Conservation (phyloP, 1,140 invertebrate species). For the Bombus pyrosoma region DNA sequence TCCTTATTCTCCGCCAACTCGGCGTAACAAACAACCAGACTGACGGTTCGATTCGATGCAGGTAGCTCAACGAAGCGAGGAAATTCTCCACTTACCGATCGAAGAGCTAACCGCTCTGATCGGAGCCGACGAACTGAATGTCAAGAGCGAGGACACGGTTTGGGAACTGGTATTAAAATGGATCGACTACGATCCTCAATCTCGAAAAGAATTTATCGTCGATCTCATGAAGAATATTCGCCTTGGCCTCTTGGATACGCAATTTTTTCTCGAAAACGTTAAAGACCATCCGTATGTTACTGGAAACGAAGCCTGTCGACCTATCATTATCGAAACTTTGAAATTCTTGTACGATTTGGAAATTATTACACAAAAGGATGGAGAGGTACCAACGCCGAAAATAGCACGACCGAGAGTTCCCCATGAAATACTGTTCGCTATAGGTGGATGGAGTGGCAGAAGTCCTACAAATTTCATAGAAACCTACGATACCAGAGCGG, state of each 20-base stretch:
- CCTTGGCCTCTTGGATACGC: constrained; percentile 92
- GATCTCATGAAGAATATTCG: constrained; percentile 91
- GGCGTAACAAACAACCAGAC: too few relatives aligned
- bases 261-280: constrained; percentile 88
- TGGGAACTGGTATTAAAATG: constrained; percentile 86
- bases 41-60: constrained; percentile 28
- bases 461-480: constrained; percentile 89
- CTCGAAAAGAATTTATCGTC: constrained; percentile 86
- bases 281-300: constrained; percentile 86
- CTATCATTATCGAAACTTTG: constrained; percentile 89
- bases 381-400: constrained; percentile 85
- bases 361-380: constrained; percentile 85
- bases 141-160: constrained; percentile 86
- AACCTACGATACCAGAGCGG: constrained; percentile 90
- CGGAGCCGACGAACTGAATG: constrained; percentile 87
- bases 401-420: constrained; percentile 87
- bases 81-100: constrained; percentile 87
- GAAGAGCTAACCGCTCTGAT: constrained; percentile 88
- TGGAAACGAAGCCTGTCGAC: constrained; percentile 85
- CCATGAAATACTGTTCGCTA: constrained; percentile 87
- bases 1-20: too few relatives aligned
- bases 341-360: constrained; percentile 90
- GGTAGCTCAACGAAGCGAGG: constrained; percentile 85
- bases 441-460: constrained; percentile 90
- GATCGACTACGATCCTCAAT: constrained; percentile 86